A percentile compares a stretch with the other conserved stretches of the same genome.
phyloP scores from a whole-genome alignment of 1,140 invertebrate genomes.

The Mylabris phalerata region DNA sequence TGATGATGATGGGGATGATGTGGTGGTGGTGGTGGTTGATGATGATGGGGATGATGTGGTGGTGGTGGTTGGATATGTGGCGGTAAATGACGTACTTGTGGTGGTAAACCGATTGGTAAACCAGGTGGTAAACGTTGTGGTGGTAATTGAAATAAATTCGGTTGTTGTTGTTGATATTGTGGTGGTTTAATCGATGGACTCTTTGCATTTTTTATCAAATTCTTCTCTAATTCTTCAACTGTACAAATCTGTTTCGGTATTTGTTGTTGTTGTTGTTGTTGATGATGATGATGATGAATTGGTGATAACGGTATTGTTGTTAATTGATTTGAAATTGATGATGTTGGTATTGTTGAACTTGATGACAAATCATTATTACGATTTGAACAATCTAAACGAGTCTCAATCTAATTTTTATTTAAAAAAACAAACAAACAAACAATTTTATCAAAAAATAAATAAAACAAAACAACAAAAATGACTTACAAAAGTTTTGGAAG shows the following conservation, averaged over 20 bases:
- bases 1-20: constrained; percentile 23
- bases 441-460: background rate
- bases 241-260: constrained; percentile 45
- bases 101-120: constrained; percentile 34
- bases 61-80: constrained; percentile 26
- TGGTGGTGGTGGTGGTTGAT: constrained; percentile 28
- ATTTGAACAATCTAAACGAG: constrained; percentile 3
- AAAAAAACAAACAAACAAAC: background rate
- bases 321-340: background rate
- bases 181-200: constrained; percentile 23
- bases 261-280: no score
- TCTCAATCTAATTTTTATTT: constrained; percentile 11
- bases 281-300: constrained; percentile 1
- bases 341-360: background rate
- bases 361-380: background rate
- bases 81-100: constrained; percentile 33
- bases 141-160: constrained; percentile 16
- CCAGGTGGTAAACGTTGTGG: constrained; percentile 25
- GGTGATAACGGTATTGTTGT: constrained; percentile 1
- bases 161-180: constrained; percentile 11
- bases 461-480: background rate
- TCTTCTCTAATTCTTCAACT: constrained; percentile 51
- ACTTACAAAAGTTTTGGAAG: constrained; percentile 32
- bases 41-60: constrained; percentile 23
- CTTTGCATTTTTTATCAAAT: constrained; percentile 33